These are phyloP conservation scores for Lathamus discolor DNA, from an alignment of 2,113 vertebrate species.

Conservation along the genomic window DNA sequence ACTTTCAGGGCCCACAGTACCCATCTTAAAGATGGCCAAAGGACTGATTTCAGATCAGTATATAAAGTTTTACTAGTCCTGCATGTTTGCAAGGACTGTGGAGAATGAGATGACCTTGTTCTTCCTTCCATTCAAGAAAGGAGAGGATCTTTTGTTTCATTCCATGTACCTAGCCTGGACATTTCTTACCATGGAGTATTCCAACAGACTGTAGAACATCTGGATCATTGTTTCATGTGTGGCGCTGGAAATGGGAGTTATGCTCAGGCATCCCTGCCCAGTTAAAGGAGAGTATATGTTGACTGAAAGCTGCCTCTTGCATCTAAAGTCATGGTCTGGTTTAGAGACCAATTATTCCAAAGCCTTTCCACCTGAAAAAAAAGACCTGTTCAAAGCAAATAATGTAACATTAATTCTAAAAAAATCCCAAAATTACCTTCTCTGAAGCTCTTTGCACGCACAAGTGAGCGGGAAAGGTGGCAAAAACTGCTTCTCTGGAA, in stretches of 20 bases:
- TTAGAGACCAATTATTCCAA: background rate
- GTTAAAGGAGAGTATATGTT: background rate
- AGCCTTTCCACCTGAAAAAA: background rate
- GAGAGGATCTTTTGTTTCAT: background rate
- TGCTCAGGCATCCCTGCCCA: background rate
- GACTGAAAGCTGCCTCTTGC: background rate
- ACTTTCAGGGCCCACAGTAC: background rate
- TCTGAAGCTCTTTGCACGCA: background rate
- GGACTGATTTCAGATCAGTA: background rate
- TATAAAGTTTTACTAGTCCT: background rate
- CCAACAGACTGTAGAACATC: background rate
- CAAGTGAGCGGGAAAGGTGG: background rate
- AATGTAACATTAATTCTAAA: background rate
- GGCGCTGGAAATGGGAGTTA: background rate
- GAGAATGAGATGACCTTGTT: background rate
- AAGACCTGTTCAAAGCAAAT: background rate
- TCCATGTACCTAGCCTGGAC: background rate
- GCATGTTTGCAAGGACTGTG: background rate
- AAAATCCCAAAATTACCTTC: background rate
- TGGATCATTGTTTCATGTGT: background rate
- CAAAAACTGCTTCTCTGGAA: background rate
- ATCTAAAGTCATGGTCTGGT: background rate
- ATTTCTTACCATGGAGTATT: background rate
- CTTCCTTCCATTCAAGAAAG: background rate
- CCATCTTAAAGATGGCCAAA: background rate